Evolutionary conservation across 2,797 vertebrate genomes (phyloP).

Genomic region (Poecile montanus): DNA sequence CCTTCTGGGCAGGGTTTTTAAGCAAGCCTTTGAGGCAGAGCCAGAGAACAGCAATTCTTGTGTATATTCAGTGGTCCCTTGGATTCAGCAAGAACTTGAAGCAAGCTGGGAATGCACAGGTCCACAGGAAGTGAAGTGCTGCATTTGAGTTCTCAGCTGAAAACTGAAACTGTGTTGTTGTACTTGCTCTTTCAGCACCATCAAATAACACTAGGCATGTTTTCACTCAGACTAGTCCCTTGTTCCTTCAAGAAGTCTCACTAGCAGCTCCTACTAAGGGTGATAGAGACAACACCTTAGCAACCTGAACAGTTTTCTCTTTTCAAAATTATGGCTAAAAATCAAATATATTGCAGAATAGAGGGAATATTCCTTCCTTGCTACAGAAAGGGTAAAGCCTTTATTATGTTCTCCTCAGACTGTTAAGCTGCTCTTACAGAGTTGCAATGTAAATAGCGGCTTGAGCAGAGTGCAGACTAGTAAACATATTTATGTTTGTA

Average conservation of each 20-base stretch:
- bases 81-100: background rate
- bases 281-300: background rate
- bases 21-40: background rate
- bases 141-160: background rate
- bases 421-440: background rate
- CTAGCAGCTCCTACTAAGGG: background rate
- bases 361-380: background rate
- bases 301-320: background rate
- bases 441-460: background rate
- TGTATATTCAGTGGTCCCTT: background rate
- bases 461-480: background rate
- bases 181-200: slow-evolving; percentile 31
- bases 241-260: background rate
- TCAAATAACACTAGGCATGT: background rate
- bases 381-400: background rate
- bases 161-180: slow-evolving; percentile 4
- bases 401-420: background rate
- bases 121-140: background rate
- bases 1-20: background rate
- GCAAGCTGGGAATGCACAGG: background rate
- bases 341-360: background rate
- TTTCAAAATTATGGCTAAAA: background rate
- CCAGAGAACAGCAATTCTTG: background rate
- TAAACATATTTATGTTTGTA: slow-evolving; percentile 35
- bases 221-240: background rate